Percentiles rank a stretch among this genome's conserved stretches.
Evolutionary conservation across 2,113 vertebrate species (phyloP).

Genomic region (Carlito syrichta): DNA sequence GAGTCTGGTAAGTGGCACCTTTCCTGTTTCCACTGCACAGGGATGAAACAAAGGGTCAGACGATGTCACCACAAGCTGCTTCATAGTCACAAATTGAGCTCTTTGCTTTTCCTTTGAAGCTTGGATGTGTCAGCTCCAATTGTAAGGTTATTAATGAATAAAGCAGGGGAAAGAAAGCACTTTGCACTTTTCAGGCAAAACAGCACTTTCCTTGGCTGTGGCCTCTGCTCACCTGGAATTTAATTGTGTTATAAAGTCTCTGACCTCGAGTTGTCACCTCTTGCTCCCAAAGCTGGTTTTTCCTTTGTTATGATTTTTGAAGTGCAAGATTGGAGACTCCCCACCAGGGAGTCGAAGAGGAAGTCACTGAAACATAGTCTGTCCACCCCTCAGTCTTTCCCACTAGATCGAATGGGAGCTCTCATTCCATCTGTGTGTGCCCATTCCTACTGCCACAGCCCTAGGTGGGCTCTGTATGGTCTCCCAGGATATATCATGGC

Average conservation of each 20-base stretch:
- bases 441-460: accelerated
- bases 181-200: conserved; percentile 14
- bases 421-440: accelerated
- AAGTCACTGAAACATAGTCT: background rate
- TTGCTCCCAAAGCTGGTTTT: background rate
- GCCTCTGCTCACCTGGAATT: background rate
- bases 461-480: accelerated
- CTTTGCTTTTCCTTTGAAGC: conserved; percentile 23
- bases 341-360: background rate
- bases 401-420: background rate
- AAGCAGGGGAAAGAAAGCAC: background rate
- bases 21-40: background rate
- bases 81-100: background rate
- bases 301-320: background rate
- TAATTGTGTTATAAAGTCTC: background rate
- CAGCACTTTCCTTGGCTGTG: background rate
- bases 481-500: background rate
- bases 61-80: background rate
- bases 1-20: background rate
- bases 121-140: background rate
- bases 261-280: background rate
- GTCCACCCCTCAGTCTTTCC: background rate
- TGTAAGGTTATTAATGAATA: background rate
- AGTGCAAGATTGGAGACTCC: background rate
- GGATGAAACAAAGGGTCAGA: background rate